Evolutionary conservation across 2,888 invertebrate species (phyloP).

Genomic region (Drosophila sordidula): DNA sequence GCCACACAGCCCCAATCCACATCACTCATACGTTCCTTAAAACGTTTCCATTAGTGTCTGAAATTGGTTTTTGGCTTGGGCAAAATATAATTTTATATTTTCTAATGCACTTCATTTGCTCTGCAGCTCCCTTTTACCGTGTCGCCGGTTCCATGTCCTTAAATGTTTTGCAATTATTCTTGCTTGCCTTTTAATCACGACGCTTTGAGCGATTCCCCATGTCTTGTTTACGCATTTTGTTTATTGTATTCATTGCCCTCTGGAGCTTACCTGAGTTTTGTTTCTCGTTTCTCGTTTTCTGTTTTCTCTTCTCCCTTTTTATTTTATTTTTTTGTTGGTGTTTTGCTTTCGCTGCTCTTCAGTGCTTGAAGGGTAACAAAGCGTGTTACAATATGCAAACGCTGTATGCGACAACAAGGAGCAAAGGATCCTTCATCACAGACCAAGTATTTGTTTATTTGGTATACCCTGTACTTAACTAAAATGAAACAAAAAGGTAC

Average conservation of each 20-base stretch:
- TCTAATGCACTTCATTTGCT: conserved; percentile 47
- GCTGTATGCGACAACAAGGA: conserved; percentile 27
- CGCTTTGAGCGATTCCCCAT: conserved; percentile 18
- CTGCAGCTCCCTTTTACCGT: conserved; percentile 4
- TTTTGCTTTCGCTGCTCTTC: not conserved
- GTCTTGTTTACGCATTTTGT: conserved; percentile 58
- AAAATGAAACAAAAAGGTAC: not conserved
- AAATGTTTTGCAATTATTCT: conserved; percentile 63
- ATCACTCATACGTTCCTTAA: conserved; percentile 9
- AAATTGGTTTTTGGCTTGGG: conserved; percentile 32
- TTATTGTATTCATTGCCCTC: conserved; percentile 69
- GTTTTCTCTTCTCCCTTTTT: not conserved
- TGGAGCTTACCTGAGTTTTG: conserved; percentile 51
- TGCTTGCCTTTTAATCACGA: conserved; percentile 43
- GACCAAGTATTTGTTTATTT: conserved; percentile 24
- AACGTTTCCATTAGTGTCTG: conserved; percentile 53
- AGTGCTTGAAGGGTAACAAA: conserved; percentile 39
- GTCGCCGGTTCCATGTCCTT: conserved; percentile 6
- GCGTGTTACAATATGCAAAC: conserved; percentile 52
- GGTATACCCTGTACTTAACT: conserved; percentile 7
- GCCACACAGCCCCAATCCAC: not conserved
- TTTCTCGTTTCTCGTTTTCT: conserved; percentile 7
- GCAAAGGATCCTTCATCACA: conserved; percentile 14
- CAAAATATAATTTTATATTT: conserved; percentile 46
- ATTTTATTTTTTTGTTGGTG: not conserved